phyloP scores from a whole-genome alignment of 2,113 vertebrate species.

The Boulengeromyrus knoepffleri region DNA sequence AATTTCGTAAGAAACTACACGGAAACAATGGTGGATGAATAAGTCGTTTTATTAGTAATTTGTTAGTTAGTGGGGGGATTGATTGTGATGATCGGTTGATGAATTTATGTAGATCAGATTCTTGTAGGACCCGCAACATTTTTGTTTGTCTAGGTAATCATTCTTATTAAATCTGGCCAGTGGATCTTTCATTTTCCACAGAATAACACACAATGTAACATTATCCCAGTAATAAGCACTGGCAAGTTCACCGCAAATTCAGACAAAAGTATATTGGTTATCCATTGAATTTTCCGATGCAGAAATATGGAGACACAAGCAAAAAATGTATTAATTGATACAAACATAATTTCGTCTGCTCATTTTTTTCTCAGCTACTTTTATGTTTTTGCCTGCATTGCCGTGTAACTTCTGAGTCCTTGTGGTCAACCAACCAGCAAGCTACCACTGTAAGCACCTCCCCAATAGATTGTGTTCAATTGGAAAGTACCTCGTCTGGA shows the following conservation, averaged over 20 bases:
- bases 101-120: background rate
- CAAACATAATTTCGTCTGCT: background rate
- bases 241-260: background rate
- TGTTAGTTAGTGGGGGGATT: background rate
- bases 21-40: background rate
- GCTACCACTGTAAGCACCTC: background rate
- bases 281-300: background rate
- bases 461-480: background rate
- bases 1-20: background rate
- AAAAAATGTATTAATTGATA: background rate
- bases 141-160: background rate
- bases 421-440: background rate
- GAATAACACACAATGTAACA: background rate
- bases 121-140: background rate
- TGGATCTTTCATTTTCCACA: background rate
- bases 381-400: background rate
- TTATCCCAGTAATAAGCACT: background rate
- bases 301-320: background rate
- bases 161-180: background rate
- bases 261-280: background rate
- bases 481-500: background rate
- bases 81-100: background rate
- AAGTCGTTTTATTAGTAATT: background rate
- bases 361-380: background rate
- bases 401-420: background rate